These are phyloP conservation scores for Macrotus californicus DNA, from an alignment of 2,113 vertebrate genomes.

Conservation along the genomic window DNA sequence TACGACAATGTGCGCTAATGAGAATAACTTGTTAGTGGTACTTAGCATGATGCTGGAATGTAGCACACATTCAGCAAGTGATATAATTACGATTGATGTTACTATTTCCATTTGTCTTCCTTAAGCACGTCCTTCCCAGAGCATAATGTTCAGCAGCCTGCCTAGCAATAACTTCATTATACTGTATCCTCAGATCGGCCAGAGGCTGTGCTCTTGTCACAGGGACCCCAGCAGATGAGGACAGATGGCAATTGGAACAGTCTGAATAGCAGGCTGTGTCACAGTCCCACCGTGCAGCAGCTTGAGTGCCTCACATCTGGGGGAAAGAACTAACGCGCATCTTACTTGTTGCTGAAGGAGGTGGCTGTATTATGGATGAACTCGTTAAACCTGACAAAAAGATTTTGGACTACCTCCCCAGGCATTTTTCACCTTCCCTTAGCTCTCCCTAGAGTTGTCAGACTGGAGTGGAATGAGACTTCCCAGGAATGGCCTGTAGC, in stretches of 20 bases:
- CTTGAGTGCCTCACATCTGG: conserved; percentile 82
- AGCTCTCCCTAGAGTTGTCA: neutral
- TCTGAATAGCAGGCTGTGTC: neutral
- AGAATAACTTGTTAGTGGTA: neutral
- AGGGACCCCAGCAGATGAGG: neutral
- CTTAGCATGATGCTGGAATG: neutral
- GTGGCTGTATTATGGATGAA: conserved; percentile 86
- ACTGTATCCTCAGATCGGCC: neutral
- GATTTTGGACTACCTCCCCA: conserved; percentile 87
- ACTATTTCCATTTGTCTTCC: neutral
- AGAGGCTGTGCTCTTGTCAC: neutral
- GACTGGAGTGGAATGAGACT: neutral
- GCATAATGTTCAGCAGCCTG: neutral
- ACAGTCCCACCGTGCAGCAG: neutral
- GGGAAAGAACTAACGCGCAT: conserved; percentile 86
- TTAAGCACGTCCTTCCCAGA: neutral
- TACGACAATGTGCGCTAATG: neutral
- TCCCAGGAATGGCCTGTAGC: neutral
- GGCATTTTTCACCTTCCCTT: conserved; percentile 75
- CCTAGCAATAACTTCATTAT: neutral
- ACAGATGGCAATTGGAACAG: neutral
- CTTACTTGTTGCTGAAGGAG: conserved; percentile 86
- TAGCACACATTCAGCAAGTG: neutral
- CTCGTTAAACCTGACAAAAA: conserved; percentile 86
- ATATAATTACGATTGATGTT: neutral